Evolutionary conservation across 2,888 invertebrate genomes (phyloP).

Genomic region (Dioctria rufipes): DNA sequence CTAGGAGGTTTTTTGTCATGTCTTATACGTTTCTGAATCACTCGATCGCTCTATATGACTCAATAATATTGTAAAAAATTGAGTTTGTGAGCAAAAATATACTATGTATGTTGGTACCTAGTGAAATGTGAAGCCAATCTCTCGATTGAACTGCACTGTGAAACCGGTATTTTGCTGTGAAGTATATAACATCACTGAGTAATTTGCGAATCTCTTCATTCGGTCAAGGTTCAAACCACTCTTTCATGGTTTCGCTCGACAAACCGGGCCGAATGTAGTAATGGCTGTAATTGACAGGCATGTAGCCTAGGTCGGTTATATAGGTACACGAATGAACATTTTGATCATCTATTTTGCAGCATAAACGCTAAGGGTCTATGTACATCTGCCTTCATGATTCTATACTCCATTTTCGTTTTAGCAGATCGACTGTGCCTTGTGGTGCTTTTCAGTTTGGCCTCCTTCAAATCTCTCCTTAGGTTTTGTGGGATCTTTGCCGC

Average conservation of each 20-base stretch:
- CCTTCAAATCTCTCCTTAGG: neutral
- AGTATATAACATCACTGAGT: neutral
- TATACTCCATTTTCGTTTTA: slow-evolving; percentile 35
- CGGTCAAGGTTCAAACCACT: slow-evolving; percentile 46
- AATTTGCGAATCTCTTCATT: slow-evolving; percentile 43
- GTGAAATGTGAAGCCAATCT: too few species aligned
- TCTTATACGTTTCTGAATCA: slow-evolving; percentile 23
- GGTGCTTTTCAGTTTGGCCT: slow-evolving; percentile 11
- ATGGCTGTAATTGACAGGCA: slow-evolving; percentile 49
- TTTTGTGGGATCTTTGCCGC: slow-evolving; percentile 21
- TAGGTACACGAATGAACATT: slow-evolving; percentile 5
- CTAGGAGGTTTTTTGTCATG: neutral
- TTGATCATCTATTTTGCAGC: slow-evolving; percentile 24
- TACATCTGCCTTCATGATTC: slow-evolving; percentile 44
- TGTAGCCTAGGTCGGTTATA: neutral
- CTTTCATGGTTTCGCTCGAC: slow-evolving; percentile 16
- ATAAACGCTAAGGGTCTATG: slow-evolving; percentile 14
- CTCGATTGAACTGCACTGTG: too few species aligned
- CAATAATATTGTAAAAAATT: slow-evolving; percentile 34
- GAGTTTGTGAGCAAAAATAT: slow-evolving; percentile 27
- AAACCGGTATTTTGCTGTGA: neutral
- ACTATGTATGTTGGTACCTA: neutral
- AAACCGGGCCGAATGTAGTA: slow-evolving; percentile 23
- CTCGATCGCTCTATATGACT: slow-evolving; percentile 34
- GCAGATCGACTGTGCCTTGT: slow-evolving; percentile 3